These are phyloP conservation scores for Oceanites oceanicus DNA, from an alignment of 2,113 vertebrate species.

Conservation along the genomic window DNA sequence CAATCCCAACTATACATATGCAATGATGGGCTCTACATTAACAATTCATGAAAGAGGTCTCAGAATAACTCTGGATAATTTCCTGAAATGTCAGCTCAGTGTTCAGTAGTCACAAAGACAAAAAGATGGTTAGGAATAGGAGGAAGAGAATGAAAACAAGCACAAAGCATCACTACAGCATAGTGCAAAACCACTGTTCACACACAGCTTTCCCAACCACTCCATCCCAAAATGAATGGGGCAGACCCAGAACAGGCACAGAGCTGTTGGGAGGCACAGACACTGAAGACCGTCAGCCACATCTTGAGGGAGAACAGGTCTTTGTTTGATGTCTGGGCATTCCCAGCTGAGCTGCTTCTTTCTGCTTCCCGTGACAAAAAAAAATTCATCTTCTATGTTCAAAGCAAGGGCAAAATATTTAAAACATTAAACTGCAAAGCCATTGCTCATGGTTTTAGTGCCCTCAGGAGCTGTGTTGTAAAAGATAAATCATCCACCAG, in stretches of 20 bases:
- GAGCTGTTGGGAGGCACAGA: neutral
- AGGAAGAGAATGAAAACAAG: neutral
- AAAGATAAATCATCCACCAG: conserved; percentile 23
- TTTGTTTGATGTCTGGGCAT: neutral
- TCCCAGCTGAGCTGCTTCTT: neutral
- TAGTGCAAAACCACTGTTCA: neutral
- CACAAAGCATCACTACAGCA: neutral
- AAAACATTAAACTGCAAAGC: conserved; percentile 4
- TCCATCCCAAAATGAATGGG: neutral
- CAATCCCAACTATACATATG: conserved; percentile 66
- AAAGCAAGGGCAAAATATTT: conserved; percentile 9
- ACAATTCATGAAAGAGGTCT: conserved; percentile 68
- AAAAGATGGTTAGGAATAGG: neutral
- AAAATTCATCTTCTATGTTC: neutral
- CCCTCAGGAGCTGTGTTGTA: neutral
- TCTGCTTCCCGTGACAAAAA: neutral
- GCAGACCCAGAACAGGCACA: neutral
- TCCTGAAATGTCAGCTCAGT: conserved; percentile 63
- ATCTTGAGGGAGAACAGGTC: neutral
- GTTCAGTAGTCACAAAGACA: conserved; percentile 36
- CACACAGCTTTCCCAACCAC: neutral
- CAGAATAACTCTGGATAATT: conserved; percentile 68
- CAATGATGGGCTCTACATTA: conserved; percentile 61
- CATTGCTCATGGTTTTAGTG: neutral
- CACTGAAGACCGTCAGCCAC: neutral